Conservation (phyloP, 2,113 vertebrate species). For the Channa argus region DNA sequence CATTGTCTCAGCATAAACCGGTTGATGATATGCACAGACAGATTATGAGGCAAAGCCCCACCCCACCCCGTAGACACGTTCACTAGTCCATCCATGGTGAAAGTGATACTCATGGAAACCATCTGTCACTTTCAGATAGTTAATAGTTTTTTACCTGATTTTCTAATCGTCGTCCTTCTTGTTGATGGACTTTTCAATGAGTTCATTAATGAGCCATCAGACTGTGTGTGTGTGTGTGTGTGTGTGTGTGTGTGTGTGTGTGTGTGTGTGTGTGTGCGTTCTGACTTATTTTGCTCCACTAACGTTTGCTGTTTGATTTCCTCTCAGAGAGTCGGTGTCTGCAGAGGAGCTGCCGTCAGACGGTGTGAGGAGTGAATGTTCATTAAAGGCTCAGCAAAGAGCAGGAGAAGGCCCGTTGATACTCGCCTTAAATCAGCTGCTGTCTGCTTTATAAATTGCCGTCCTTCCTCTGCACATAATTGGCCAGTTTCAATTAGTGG, state of each 20-base stretch:
- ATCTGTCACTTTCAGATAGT: too few relatives aligned
- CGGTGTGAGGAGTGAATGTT: constrained; percentile 62
- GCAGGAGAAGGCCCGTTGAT: constrained; percentile 25
- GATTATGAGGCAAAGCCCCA: too few relatives aligned
- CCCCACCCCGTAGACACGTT: too few relatives aligned
- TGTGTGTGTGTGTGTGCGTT: too few relatives aligned
- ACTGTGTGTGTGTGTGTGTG: background rate
- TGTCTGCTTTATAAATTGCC: constrained; percentile 74
- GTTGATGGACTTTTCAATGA: constrained; percentile 29
- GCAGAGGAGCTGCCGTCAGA: constrained; percentile 17
- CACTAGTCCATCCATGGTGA: too few relatives aligned
- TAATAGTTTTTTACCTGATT: background rate
- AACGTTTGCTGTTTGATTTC: constrained; percentile 30
- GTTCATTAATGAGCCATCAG: constrained; percentile 29
- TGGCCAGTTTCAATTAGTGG: constrained; percentile 80
- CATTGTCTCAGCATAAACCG: too few relatives aligned
- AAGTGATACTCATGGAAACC: too few relatives aligned
- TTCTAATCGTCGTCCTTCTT: background rate
- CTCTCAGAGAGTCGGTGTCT: constrained; percentile 17
- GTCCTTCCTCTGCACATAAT: constrained; percentile 63
- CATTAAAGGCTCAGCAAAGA: constrained; percentile 50
- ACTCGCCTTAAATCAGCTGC: constrained; percentile 63
- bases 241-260: background rate
- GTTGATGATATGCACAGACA: too few relatives aligned
- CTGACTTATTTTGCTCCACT: constrained; percentile 37